These are phyloP conservation scores for Galbula dea DNA, from an alignment of 2,113 vertebrate genomes.

Conservation along the genomic window DNA sequence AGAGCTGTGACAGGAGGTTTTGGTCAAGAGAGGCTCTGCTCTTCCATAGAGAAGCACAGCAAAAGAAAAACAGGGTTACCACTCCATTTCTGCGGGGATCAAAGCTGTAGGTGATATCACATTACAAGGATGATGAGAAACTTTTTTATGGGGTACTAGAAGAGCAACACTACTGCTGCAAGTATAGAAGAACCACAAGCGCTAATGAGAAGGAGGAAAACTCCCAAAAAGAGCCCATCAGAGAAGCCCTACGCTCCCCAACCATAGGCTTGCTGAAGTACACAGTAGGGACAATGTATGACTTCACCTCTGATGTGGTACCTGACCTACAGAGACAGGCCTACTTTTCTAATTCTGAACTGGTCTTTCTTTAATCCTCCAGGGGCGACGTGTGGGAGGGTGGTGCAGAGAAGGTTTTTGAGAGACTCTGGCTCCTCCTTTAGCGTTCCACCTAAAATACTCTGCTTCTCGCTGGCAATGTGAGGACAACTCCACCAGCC, in stretches of 20 bases:
- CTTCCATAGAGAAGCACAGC: not conserved
- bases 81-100: not conserved
- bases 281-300: rapidly evolving
- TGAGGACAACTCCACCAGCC: not conserved
- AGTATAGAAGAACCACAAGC: not conserved
- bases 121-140: not conserved
- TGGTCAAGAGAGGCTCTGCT: not conserved
- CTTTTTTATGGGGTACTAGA: not conserved
- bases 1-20: not conserved
- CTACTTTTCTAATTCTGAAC: not conserved
- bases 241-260: not conserved
- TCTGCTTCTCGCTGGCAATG: not conserved
- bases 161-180: not conserved
- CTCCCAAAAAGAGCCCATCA: not conserved
- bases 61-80: not conserved
- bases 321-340: not conserved
- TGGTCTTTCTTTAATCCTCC: not conserved
- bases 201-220: not conserved
- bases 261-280: rapidly evolving
- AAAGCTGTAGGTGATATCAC: not conserved
- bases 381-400: not conserved
- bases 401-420: not conserved
- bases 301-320: not conserved
- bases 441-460: not conserved
- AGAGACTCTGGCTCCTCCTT: not conserved